phyloP scores from a whole-genome alignment of 64 coral and sea anemone species.

The Montipora sp. region DNA sequence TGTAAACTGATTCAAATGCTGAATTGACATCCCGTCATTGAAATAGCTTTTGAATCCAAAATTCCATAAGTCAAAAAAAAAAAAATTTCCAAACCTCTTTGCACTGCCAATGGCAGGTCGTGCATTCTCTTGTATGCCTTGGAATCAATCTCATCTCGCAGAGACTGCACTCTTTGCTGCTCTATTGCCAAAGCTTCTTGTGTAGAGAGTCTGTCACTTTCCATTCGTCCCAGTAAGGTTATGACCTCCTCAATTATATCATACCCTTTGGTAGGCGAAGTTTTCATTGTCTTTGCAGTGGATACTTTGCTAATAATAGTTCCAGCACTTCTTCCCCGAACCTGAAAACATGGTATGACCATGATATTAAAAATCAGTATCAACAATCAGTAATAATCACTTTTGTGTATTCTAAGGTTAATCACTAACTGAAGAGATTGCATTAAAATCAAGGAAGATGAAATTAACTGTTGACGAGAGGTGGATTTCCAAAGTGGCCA shows the following conservation, averaged over 20 bases:
- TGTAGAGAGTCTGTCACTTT: conserved; percentile 84
- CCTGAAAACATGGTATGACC: not conserved
- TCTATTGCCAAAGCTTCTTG: conserved; percentile 76
- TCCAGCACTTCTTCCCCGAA: conserved; percentile 61
- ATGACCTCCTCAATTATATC: conserved; percentile 82
- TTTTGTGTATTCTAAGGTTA: no score
- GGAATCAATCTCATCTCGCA: conserved; percentile 85
- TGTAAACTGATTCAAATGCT: no score
- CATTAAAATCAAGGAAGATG: no score
- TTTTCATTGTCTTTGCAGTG: conserved; percentile 39
- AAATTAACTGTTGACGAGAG: no score
- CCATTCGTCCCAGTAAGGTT: conserved; percentile 79
- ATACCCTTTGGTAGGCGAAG: conserved; percentile 44
- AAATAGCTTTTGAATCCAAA: no score
- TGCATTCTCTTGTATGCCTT: conserved; percentile 86
- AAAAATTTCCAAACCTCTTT: conserved; percentile 70
- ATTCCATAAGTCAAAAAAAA: no score
- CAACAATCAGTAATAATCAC: no score
- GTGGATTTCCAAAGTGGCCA: no score
- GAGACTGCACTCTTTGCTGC: conserved; percentile 62
- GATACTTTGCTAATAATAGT: conserved; percentile 24
- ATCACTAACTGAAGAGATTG: no score
- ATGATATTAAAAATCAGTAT: no score
- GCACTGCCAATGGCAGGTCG: conserved; percentile 87
- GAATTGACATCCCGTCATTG: no score